A percentile compares a stretch with the other conserved stretches of the same genome.
These are phyloP conservation scores for Dreissena rostriformis DNA, from an alignment of 1,140 invertebrate genomes.

Conservation along the genomic window DNA sequence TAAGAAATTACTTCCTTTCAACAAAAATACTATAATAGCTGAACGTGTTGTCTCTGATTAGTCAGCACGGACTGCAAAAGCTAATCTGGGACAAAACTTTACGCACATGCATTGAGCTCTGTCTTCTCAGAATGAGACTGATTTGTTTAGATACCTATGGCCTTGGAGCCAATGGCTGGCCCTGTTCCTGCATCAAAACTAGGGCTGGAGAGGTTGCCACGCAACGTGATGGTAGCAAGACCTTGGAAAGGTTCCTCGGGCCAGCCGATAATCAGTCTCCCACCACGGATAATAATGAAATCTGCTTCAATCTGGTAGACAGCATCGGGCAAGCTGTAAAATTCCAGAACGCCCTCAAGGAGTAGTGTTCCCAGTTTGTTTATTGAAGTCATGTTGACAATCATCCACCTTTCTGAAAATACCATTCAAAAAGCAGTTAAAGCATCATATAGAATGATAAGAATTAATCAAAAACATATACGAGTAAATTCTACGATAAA, in stretches of 20 bases:
- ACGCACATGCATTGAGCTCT: too few relatives aligned
- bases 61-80: too few relatives aligned
- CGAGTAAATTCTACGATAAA: too few relatives aligned
- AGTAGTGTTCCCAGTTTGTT: conserved; percentile 63
- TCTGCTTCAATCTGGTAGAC: conserved; percentile 63
- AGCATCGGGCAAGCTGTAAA: conserved; percentile 56
- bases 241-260: conserved; percentile 70
- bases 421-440: conserved; percentile 2
- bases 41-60: too few relatives aligned
- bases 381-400: conserved; percentile 60
- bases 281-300: not conserved
- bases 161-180: conserved; percentile 24
- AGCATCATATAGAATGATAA: too few relatives aligned
- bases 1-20: too few relatives aligned
- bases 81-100: too few relatives aligned
- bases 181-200: conserved; percentile 57
- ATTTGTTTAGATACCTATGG: conserved; percentile 31
- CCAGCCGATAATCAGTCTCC: conserved; percentile 63
- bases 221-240: conserved; percentile 67
- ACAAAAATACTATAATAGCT: too few relatives aligned
- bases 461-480: too few relatives aligned
- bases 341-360: conserved; percentile 74
- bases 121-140: too few relatives aligned
- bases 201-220: conserved; percentile 67
- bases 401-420: conserved; percentile 72